Evolutionary conservation across 64 coral and sea anemone species (phyloP).

Genomic region (Montipora capricornis): DNA sequence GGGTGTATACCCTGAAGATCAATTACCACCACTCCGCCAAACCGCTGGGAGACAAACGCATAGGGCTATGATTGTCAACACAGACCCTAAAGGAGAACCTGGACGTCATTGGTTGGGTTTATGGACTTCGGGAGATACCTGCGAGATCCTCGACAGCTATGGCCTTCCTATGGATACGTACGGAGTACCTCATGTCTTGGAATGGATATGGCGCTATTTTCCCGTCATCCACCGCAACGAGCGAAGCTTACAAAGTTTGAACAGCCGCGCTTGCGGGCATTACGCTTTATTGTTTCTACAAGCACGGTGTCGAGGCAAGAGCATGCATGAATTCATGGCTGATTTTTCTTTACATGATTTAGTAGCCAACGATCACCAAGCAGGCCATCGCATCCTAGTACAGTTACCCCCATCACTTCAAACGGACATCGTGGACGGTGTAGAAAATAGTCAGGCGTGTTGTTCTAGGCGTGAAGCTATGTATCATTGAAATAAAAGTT

Average conservation of each 20-base stretch:
- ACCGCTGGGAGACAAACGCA: too few relatives aligned
- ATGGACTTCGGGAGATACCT: background rate
- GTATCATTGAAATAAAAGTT: too few relatives aligned
- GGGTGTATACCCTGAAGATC: too few relatives aligned
- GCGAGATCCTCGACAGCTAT: too few relatives aligned
- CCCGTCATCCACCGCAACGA: too few relatives aligned
- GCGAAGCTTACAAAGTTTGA: too few relatives aligned
- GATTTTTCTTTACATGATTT: background rate
- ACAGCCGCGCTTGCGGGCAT: background rate
- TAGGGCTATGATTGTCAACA: slow-evolving; percentile 38
- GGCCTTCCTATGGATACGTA: too few relatives aligned
- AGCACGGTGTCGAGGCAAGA: background rate
- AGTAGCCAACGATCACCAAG: background rate
- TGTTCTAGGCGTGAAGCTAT: background rate
- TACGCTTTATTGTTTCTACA: background rate
- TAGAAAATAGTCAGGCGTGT: background rate
- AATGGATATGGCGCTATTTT: background rate
- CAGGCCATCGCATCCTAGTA: background rate
- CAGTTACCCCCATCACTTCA: background rate
- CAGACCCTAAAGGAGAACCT: background rate
- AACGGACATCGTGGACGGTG: background rate
- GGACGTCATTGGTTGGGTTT: slow-evolving; percentile 22
- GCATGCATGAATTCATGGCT: background rate
- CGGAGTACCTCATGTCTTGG: background rate
- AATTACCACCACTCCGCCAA: too few relatives aligned